Conservation (phyloP, 2,113 vertebrate genomes). For the Azemiops feae region DNA sequence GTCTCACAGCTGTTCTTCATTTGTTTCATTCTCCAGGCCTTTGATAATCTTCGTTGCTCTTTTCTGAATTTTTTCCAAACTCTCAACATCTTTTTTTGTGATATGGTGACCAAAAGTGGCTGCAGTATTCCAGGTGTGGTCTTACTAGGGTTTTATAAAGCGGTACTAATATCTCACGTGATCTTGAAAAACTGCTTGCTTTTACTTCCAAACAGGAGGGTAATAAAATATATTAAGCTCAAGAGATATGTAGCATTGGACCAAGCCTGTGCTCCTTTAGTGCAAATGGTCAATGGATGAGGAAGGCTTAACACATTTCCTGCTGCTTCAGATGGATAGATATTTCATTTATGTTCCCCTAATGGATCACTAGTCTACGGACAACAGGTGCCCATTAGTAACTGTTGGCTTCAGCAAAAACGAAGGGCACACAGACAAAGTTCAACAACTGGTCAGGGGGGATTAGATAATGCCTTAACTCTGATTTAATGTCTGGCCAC, state of each 20-base stretch:
- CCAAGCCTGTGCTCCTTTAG: not conserved
- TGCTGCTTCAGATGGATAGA: constrained; percentile 11
- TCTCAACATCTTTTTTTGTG: no score
- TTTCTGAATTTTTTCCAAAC: no score
- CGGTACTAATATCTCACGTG: no score
- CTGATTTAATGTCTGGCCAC: constrained; percentile 13
- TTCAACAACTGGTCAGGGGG: constrained; percentile 1
- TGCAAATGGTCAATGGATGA: not conserved
- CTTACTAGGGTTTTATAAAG: no score
- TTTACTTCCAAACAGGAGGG: not conserved
- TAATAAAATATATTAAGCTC: not conserved
- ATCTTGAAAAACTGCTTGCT: not conserved
- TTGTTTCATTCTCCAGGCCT: no score
- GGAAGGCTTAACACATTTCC: not conserved
- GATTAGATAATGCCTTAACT: constrained; percentile 13
- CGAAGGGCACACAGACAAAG: constrained; percentile 9
- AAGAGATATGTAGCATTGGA: not conserved
- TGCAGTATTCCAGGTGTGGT: no score
- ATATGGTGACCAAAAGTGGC: no score
- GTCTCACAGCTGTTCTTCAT: no score
- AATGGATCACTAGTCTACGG: not conserved
- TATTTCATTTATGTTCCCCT: not conserved
- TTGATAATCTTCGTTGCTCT: no score
- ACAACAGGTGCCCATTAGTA: not conserved
- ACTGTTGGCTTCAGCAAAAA: not conserved